phyloP scores from a whole-genome alignment of 1,140 invertebrate genomes.

The Schlechtendalia chinensis region DNA sequence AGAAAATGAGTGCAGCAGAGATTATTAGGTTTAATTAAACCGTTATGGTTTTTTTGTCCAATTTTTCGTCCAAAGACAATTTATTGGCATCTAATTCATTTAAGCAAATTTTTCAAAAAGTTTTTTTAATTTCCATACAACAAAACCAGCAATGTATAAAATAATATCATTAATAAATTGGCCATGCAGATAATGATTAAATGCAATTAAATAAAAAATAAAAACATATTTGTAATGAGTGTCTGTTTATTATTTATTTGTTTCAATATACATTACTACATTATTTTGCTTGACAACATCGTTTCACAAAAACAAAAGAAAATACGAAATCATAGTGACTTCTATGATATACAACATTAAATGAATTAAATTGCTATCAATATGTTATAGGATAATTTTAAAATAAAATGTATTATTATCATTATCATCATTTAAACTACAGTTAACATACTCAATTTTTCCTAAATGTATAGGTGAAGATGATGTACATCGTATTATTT shows the following conservation, averaged over 20 bases:
- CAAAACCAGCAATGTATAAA: background rate
- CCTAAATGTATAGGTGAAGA: background rate
- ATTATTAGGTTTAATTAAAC: conserved; percentile 6
- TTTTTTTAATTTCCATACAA: background rate
- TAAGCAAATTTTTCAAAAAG: background rate
- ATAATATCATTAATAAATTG: background rate
- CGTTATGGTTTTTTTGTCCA: background rate
- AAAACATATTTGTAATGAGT: too few species aligned
- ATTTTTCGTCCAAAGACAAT: background rate
- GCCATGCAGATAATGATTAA: background rate
- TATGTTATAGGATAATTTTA: too few species aligned
- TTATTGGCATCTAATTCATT: background rate
- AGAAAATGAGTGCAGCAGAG: too few species aligned
- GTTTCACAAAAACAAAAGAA: too few species aligned
- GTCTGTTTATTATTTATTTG: too few species aligned
- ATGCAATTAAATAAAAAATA: too few species aligned
- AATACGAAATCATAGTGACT: too few species aligned
- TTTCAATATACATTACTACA: too few species aligned
- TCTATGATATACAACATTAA: too few species aligned
- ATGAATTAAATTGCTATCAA: too few species aligned
- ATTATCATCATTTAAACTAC: background rate
- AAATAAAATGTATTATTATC: too few species aligned
- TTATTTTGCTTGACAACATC: too few species aligned
- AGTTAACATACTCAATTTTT: background rate
- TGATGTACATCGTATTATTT: background rate